These are phyloP conservation scores for Aplochiton taeniatus DNA, from an alignment of 2,797 vertebrate species.

Conservation along the genomic window DNA sequence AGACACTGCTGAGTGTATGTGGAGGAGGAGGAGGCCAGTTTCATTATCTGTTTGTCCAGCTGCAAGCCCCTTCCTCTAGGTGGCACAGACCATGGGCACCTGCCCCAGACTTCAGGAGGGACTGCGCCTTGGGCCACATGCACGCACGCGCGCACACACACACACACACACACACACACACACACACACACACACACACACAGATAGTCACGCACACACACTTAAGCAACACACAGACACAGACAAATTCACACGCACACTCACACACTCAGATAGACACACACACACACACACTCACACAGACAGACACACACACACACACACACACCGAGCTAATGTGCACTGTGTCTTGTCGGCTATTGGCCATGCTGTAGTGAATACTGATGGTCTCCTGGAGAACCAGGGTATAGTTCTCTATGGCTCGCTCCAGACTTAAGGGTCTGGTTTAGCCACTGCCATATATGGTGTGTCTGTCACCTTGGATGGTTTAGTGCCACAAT, in stretches of 20 bases:
- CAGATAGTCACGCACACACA: no score
- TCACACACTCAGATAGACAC: background rate
- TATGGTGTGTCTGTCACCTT: conserved; percentile 60
- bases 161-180: background rate
- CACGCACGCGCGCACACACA: background rate
- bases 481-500: conserved; percentile 30
- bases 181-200: background rate
- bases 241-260: background rate
- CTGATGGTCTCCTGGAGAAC: background rate
- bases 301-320: background rate
- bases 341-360: background rate
- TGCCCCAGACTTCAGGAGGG: no score
- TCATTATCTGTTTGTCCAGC: conserved; percentile 61
- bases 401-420: conserved; percentile 38
- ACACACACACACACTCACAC: conserved; percentile 13
- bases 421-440: conserved; percentile 2
- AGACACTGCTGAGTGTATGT: conserved; percentile 31
- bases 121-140: no score
- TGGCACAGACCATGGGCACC: conserved; percentile 46
- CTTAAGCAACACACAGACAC: background rate
- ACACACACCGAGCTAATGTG: background rate
- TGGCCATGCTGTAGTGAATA: background rate
- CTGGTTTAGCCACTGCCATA: conserved; percentile 61
- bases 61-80: conserved; percentile 42
- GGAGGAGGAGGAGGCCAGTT: conserved; percentile 25